Conservation (phyloP, 2,888 invertebrate species). For the Disparrhopalites patrizii region DNA sequence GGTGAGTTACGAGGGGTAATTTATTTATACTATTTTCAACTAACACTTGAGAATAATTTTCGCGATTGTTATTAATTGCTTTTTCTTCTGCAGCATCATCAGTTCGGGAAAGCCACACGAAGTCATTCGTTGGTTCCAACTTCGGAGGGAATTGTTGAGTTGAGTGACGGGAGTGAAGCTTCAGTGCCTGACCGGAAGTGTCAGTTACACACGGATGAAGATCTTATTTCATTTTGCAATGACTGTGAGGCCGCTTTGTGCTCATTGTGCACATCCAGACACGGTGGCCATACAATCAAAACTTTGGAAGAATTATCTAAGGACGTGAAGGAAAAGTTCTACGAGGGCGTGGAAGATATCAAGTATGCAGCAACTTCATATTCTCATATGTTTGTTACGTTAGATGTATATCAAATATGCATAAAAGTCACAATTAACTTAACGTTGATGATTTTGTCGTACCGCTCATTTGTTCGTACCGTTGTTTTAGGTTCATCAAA, state of each 20-base stretch:
- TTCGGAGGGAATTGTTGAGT: slow-evolving; percentile 22
- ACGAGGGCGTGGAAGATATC: slow-evolving; percentile 1
- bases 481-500: slow-evolving; percentile 1
- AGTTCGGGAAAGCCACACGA: slow-evolving; percentile 18
- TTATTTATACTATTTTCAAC: neutral
- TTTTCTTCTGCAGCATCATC: slow-evolving; percentile 20
- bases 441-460: no score
- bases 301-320: slow-evolving; percentile 6
- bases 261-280: slow-evolving; percentile 7
- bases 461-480: no score
- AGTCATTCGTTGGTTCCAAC: slow-evolving; percentile 13
- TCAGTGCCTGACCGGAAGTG: slow-evolving; percentile 12
- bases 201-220: slow-evolving; percentile 17
- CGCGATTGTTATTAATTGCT: neutral
- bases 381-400: neutral
- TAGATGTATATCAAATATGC: no score
- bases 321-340: slow-evolving; percentile 7
- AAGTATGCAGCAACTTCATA: neutral
- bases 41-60: no score
- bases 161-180: slow-evolving; percentile 13
- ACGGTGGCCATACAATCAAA: neutral
- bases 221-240: slow-evolving; percentile 5
- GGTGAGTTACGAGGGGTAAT: slow-evolving; percentile 15
- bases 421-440: no score
- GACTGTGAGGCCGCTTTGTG: slow-evolving; percentile 20